Percentiles rank a stretch among this genome's conserved stretches.
Conservation (phyloP, 2,888 invertebrate genomes). For the Drosophila phalerata region DNA sequence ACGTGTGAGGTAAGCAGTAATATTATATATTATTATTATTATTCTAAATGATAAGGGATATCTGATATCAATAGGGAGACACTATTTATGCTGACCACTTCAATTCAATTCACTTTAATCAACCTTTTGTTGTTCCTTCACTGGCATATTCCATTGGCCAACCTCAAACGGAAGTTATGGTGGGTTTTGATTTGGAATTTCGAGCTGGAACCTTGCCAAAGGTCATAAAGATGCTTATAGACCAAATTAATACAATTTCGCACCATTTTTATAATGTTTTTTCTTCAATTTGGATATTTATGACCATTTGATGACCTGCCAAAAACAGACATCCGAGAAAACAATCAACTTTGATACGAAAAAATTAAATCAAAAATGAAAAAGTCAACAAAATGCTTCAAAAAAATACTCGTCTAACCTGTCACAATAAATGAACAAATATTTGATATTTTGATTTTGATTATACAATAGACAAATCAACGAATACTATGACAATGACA, state of each 20-base stretch:
- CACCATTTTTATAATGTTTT: conserved; percentile 22
- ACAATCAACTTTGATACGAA: conserved; percentile 34
- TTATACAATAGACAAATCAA: conserved; percentile 56
- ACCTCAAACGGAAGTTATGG: conserved; percentile 58
- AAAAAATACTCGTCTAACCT: conserved; percentile 60
- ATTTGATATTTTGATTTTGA: conserved; percentile 49
- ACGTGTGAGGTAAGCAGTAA: conserved; percentile 60
- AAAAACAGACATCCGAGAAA: conserved; percentile 25
- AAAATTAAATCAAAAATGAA: conserved; percentile 9
- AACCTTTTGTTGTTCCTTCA: conserved; percentile 13
- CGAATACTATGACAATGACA: conserved; percentile 31
- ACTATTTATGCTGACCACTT: conserved; percentile 44
- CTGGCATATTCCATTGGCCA: conserved; percentile 58
- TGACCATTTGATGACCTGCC: conserved; percentile 8
- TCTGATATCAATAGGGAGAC: conserved; percentile 44
- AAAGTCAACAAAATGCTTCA: conserved; percentile 11
- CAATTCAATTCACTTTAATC: conserved; percentile 18
- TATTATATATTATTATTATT: conserved; percentile 34
- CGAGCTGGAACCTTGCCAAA: conserved; percentile 23
- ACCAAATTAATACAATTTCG: conserved; percentile 26
- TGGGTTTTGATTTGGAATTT: neutral
- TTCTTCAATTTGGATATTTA: conserved; percentile 20
- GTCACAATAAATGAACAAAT: conserved; percentile 54
- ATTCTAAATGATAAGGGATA: conserved; percentile 30
- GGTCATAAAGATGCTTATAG: conserved; percentile 30